Evolutionary conservation across 2,797 vertebrate species (phyloP), one percentile per base, ranked within the genome.

Genomic region (Hephaestus fuliginosus): DNA sequence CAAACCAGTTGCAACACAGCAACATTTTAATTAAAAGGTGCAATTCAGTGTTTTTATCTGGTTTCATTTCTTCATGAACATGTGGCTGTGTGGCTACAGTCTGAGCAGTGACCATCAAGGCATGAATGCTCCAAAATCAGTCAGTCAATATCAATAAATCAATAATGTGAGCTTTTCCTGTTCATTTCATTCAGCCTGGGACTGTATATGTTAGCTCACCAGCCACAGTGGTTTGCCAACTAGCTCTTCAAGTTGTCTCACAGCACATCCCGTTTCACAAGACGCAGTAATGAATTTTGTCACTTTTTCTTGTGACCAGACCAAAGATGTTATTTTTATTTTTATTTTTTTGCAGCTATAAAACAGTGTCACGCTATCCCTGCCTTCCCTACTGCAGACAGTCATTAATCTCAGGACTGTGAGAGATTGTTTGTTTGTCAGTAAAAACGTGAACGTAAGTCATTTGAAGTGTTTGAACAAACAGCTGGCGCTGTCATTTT

Each of bases 401-500:
- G 41, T 68, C 70, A 60, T 69, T 53, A 58, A 8, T 68, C n/a
- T 74, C 70, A 17, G 28, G 0, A 39, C 48, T 13, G 51, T 15
- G 36, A 57, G 36, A 36, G 33, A 62, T 70, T 2, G 30, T 33
- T 48, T 17, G 17, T 86, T 25, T 25, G 25, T 25, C 56, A 53
- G 60, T 44, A 36, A 70, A 58, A 56, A 25, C 14, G 15, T 44
- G 7, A 55, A 70, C 22, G 43, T 36, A 61, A 84, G 56, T 22
- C 44, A 13, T 61, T 52, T 61, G 14, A 63, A 61, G 53, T 17
- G 69, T 75, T 63, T 60, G 76, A 76, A 67, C 65, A 64, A 86
- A 74, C 57, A 74, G 64, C 25, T 25, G 70, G 22, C 14, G 62
- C 51, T 25, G 56, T 70, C 49, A 13, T 46, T 14, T 48, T 22